Evolutionary conservation across 2,797 vertebrate species (phyloP).

Genomic region (Melanotaenia pygmaea): DNA sequence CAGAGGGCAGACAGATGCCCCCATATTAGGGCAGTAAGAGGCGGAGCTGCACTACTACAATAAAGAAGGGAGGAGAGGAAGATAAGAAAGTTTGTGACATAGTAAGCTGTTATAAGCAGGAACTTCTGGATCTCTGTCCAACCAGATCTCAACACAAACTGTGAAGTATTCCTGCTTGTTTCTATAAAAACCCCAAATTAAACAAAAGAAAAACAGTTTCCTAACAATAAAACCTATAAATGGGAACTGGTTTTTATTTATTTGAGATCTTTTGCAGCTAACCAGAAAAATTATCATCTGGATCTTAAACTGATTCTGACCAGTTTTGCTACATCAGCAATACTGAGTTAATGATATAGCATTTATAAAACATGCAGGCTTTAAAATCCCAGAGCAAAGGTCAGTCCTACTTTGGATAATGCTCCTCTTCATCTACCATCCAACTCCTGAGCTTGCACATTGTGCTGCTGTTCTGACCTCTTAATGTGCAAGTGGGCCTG

Average conservation of each 20-base stretch:
- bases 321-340: conserved; percentile 1
- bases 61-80: conserved; percentile 57
- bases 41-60: conserved; percentile 37
- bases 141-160: not conserved
- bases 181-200: not conserved
- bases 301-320: not conserved
- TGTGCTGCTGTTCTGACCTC: not conserved
- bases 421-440: conserved; percentile 10
- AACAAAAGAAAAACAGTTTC: not conserved
- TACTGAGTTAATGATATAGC: not conserved
- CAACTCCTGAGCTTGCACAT: not conserved
- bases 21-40: conserved; percentile 75
- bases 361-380: not conserved
- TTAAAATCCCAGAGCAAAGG: conserved; percentile 28
- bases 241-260: not conserved
- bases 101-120: conserved; percentile 2
- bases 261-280: not conserved
- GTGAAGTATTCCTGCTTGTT: not conserved
- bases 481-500: conserved; percentile 2
- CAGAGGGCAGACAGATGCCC: conserved; percentile 64
- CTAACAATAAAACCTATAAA: not conserved
- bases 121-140: not conserved
- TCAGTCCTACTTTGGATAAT: conserved; percentile 20
- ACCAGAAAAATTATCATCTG: not conserved
- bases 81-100: conserved; percentile 61